Percentiles rank a stretch among this genome's conserved stretches.
phyloP scores from a whole-genome alignment of 2,113 vertebrate species.

The Tricholaema leucomelas region DNA sequence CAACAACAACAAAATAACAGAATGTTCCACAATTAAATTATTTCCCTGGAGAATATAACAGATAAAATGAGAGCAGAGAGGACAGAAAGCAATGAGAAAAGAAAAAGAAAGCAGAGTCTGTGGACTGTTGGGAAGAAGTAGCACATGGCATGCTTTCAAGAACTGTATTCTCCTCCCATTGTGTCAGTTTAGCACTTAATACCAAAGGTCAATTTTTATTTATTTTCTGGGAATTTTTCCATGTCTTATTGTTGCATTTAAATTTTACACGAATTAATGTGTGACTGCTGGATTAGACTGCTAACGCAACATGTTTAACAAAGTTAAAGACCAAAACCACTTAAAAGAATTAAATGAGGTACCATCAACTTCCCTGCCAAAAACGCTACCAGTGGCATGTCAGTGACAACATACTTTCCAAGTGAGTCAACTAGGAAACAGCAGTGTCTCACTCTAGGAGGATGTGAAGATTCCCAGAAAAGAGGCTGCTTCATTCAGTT shows the following conservation, averaged over 20 bases:
- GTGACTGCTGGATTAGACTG: background rate
- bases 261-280: background rate
- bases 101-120: background rate
- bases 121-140: background rate
- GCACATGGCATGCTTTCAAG: background rate
- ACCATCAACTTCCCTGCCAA: background rate
- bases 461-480: background rate
- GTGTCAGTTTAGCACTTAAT: background rate
- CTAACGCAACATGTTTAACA: constrained; percentile 29
- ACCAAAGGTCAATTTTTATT: background rate
- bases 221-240: constrained; percentile 24
- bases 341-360: background rate
- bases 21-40: background rate
- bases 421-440: background rate
- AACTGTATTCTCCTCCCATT: background rate
- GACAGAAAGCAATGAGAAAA: background rate
- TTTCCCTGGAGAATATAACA: background rate
- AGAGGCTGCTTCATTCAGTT: background rate
- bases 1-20: no score
- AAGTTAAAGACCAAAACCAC: constrained; percentile 6
- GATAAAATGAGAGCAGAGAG: background rate
- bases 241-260: constrained; percentile 11
- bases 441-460: background rate
- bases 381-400: background rate
- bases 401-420: background rate